Conservation (phyloP, 2,888 invertebrate species). For the Xylota segnis region DNA sequence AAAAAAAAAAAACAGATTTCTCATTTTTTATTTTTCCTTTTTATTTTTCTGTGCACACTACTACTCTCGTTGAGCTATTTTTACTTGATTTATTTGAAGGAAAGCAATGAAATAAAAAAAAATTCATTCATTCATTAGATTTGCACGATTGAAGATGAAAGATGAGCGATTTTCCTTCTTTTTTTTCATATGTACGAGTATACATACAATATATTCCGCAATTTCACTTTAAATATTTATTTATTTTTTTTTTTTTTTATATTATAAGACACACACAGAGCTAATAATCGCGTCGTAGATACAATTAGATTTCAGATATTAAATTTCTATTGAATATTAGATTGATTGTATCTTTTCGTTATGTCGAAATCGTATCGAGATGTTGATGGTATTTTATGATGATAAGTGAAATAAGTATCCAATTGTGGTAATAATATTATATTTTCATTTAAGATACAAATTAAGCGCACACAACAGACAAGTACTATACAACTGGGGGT, state of each 20-base stretch:
- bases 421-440: constrained; percentile 27
- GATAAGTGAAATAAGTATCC: constrained; percentile 64
- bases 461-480: constrained; percentile 55
- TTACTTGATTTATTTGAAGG: constrained; percentile 73
- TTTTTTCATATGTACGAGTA: too few species aligned
- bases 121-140: constrained; percentile 76
- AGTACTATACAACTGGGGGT: constrained; percentile 51
- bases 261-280: constrained; percentile 48
- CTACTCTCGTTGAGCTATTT: constrained; percentile 72
- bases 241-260: constrained; percentile 31
- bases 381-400: constrained; percentile 44
- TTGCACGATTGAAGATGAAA: constrained; percentile 75
- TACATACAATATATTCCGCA: constrained; percentile 55
- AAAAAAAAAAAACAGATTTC: constrained; percentile 7
- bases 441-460: constrained; percentile 26
- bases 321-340: constrained; percentile 57
- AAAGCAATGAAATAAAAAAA: constrained; percentile 58
- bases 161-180: constrained; percentile 66
- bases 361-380: constrained; percentile 74
- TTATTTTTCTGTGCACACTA: constrained; percentile 59
- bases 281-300: constrained; percentile 72
- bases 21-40: constrained; percentile 18
- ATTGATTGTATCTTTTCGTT: constrained; percentile 69
- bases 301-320: constrained; percentile 67
- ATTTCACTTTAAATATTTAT: constrained; percentile 62